Percentiles rank a stretch among this genome's conserved stretches.
Conservation (phyloP, 2,113 vertebrate genomes). For the Dromas ardeola region DNA sequence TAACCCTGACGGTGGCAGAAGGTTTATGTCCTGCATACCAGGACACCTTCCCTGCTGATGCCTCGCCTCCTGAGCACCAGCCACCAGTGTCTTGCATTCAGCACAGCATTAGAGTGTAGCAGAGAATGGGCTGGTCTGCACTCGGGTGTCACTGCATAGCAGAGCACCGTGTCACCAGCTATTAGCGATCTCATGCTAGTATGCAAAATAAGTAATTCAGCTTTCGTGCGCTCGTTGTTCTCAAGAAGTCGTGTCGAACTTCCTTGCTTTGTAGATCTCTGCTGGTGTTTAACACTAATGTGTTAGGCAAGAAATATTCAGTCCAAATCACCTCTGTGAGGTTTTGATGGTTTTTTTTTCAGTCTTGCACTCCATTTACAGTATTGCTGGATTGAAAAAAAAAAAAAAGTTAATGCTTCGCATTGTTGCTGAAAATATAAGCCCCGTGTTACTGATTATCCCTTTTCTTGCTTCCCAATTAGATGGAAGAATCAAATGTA, state of each 20-base stretch:
- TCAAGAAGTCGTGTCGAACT: not conserved
- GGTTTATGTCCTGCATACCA: not conserved
- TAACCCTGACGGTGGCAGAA: not conserved
- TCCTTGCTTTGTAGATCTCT: not conserved
- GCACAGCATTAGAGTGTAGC: not conserved
- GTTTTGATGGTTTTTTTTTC: not conserved
- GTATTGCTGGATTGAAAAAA: not conserved
- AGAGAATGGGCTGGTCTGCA: not conserved
- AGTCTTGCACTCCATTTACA: not conserved
- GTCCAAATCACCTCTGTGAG: not conserved
- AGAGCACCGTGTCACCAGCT: not conserved
- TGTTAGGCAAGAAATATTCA: not conserved
- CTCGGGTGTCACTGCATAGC: fast-evolving
- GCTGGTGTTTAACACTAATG: not conserved
- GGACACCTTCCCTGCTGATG: not conserved
- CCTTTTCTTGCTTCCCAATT: not conserved
- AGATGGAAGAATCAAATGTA: not conserved
- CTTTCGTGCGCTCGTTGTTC: not conserved
- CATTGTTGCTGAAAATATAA: not conserved
- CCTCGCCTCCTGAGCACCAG: not conserved
- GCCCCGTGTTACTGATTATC: not conserved
- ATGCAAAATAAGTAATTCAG: not conserved
- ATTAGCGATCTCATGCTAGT: not conserved
- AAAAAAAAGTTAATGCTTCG: not conserved
- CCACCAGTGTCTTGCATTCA: not conserved